Percentiles rank a stretch among this genome's conserved stretches.
Conservation (phyloP, 2,888 invertebrate genomes). For the Loripinus fragilis region DNA sequence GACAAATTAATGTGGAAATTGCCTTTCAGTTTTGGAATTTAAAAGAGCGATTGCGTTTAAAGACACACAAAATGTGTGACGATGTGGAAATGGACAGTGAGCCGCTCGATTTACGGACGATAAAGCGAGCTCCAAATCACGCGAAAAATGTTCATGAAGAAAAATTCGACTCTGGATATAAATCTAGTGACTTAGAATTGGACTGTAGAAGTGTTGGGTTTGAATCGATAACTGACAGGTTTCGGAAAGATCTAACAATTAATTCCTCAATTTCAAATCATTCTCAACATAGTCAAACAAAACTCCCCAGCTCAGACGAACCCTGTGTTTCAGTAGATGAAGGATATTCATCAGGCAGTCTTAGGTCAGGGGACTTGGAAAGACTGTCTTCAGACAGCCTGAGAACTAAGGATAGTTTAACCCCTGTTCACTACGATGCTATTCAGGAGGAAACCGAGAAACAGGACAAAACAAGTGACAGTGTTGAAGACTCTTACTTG, state of each 20-base stretch:
- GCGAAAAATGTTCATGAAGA: neutral
- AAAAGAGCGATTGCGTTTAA: neutral
- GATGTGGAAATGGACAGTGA: slow-evolving; percentile 12
- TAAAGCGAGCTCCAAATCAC: neutral
- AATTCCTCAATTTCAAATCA: neutral
- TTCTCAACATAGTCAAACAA: no score
- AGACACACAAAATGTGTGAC: neutral
- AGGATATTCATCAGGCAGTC: slow-evolving; percentile 37
- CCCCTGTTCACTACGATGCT: no score
- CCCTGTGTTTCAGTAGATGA: slow-evolving; percentile 37
- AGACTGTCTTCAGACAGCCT: slow-evolving; percentile 1
- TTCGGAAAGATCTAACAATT: neutral
- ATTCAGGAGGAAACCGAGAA: neutral
- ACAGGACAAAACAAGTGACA: neutral
- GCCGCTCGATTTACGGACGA: neutral
- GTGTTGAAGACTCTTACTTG: neutral
- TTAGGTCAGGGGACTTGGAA: slow-evolving; percentile 24
- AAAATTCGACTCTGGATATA: neutral
- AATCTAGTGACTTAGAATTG: neutral
- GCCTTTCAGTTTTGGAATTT: neutral
- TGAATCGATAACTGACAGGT: neutral
- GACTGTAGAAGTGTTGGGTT: neutral
- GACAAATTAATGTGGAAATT: neutral
- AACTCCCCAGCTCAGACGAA: neutral
- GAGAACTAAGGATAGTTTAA: neutral